Conservation (phyloP, 1,140 invertebrate species). For the Neuroterus valhalla region DNA sequence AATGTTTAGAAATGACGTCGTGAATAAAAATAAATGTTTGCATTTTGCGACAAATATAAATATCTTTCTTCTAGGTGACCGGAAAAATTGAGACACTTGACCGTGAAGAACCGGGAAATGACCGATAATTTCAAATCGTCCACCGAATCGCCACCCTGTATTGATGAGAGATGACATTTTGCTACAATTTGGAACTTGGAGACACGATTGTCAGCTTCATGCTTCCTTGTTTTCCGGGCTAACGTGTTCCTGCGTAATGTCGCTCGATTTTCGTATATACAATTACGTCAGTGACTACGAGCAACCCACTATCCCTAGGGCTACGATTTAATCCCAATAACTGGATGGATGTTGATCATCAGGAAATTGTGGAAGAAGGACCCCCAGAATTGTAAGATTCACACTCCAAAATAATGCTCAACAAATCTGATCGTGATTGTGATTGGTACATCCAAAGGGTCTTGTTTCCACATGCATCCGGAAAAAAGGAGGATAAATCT, state of each 20-base stretch:
- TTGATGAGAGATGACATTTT: neutral
- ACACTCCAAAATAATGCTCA: neutral
- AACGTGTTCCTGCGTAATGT: conserved; percentile 42
- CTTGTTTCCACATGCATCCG: neutral
- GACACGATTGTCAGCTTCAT: conserved; percentile 2
- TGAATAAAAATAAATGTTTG: too few relatives aligned
- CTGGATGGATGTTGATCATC: conserved; percentile 45
- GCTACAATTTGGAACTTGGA: conserved; percentile 14
- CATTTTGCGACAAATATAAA: too few relatives aligned
- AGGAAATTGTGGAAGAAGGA: conserved; percentile 32
- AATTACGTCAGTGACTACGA: conserved; percentile 29
- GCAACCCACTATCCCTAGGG: conserved; percentile 22
- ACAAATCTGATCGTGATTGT: conserved; percentile 7
- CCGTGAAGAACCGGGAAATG: too few relatives aligned
- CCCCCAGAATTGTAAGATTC: neutral
- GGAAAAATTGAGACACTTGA: too few relatives aligned
- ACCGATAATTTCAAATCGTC: too few relatives aligned
- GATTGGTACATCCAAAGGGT: conserved; percentile 7
- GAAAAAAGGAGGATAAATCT: too few relatives aligned
- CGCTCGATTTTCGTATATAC: conserved; percentile 6
- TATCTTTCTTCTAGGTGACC: too few relatives aligned
- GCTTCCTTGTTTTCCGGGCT: conserved; percentile 39
- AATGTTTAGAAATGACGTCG: too few relatives aligned
- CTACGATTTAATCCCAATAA: conserved; percentile 36
- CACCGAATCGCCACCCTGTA: too few relatives aligned